Conservation (phyloP, 2,888 invertebrate species). For the Thecophora atra region DNA sequence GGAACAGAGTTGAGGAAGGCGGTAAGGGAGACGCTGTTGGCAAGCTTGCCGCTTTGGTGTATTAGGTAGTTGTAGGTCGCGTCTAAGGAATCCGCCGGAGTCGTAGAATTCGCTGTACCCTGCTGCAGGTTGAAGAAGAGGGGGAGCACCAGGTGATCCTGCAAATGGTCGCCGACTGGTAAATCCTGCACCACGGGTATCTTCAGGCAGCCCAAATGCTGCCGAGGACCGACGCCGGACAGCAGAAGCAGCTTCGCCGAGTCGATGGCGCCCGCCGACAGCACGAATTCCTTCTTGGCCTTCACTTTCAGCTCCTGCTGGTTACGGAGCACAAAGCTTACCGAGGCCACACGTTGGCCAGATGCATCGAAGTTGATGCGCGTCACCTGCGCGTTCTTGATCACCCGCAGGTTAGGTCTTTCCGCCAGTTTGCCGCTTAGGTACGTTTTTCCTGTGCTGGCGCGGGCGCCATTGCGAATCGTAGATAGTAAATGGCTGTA, state of each 20-base stretch:
- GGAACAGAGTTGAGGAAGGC: constrained; percentile 69
- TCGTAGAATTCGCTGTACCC: constrained; percentile 36
- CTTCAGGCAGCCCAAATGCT: constrained; percentile 49
- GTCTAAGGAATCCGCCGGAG: constrained; percentile 56
- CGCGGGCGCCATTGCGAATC: constrained; percentile 73
- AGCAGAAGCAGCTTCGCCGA: constrained; percentile 61
- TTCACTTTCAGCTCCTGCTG: constrained; percentile 46
- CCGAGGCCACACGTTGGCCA: constrained; percentile 65
- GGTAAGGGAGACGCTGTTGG: constrained; percentile 65
- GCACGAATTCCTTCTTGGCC: constrained; percentile 54
- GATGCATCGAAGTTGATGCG: constrained; percentile 68
- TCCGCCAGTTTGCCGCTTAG: constrained; percentile 67
- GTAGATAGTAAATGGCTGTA: constrained; percentile 68
- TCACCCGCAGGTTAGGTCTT: constrained; percentile 70
- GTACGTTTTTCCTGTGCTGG: constrained; percentile 79
- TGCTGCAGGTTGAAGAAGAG: constrained; percentile 63
- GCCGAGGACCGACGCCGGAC: constrained; percentile 59
- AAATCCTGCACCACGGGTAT: constrained; percentile 52
- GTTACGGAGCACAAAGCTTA: constrained; percentile 68
- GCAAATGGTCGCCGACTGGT: constrained; percentile 77
- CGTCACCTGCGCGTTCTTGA: constrained; percentile 70
- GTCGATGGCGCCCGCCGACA: constrained; percentile 62
- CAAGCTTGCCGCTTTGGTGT: constrained; percentile 67
- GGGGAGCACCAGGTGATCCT: constrained; percentile 77
- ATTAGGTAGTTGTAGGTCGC: constrained; percentile 66